These are phyloP conservation scores for Setophaga kirtlandii DNA, from an alignment of 2,113 vertebrate species.

Conservation along the genomic window DNA sequence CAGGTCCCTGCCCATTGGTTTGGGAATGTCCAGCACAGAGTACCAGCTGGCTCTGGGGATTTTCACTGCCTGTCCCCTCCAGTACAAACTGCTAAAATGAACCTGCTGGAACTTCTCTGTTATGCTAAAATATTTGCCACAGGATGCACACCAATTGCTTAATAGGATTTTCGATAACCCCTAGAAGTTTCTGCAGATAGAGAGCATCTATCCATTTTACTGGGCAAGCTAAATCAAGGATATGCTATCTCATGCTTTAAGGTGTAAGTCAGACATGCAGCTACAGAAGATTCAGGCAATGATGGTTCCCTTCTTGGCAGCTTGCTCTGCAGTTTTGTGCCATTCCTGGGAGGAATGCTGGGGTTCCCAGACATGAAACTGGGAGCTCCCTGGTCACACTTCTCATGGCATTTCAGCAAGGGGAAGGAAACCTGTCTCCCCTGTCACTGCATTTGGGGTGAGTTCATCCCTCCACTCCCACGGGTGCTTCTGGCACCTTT, in stretches of 20 bases:
- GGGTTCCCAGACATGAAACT: not conserved
- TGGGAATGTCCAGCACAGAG: not conserved
- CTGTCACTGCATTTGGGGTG: not conserved
- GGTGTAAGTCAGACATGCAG: not conserved
- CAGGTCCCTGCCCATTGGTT: rapidly evolving
- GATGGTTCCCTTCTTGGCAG: not conserved
- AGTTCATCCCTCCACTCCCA: not conserved
- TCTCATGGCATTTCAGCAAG: not conserved
- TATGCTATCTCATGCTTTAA: not conserved
- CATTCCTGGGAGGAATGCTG: not conserved
- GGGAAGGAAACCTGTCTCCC: not conserved
- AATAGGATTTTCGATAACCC: not conserved
- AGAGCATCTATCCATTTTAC: not conserved
- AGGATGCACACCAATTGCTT: not conserved
- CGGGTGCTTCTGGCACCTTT: not conserved
- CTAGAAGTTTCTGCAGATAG: not conserved
- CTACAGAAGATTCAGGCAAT: not conserved
- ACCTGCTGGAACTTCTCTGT: not conserved
- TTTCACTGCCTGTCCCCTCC: not conserved
- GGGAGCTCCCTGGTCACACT: rapidly evolving
- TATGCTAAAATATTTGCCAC: not conserved
- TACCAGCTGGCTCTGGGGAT: not conserved
- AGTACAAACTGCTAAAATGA: not conserved
- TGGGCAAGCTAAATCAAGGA: not conserved
- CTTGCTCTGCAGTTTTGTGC: not conserved